Conservation (phyloP, 1,140 invertebrate genomes). For the Lamellibrachia luymesi region DNA sequence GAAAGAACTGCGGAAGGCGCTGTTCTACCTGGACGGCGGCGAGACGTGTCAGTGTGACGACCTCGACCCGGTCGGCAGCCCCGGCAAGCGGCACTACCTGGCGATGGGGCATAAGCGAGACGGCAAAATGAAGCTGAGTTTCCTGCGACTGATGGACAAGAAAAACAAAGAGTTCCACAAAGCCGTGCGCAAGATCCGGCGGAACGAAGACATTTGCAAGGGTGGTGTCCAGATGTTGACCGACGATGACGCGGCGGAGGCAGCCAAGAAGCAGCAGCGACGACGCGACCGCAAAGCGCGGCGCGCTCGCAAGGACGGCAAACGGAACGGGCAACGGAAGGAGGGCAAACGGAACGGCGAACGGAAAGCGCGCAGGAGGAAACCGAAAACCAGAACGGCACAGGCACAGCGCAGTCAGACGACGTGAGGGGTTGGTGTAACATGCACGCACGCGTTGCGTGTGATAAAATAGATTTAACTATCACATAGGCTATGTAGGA, state of each 20-base stretch:
- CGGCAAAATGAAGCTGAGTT: slow-evolving; percentile 46
- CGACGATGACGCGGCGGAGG: neutral
- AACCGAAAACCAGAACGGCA: neutral
- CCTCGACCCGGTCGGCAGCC: slow-evolving; percentile 31
- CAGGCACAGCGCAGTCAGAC: neutral
- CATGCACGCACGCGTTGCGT: neutral
- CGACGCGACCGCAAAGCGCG: neutral
- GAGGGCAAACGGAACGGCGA: too few species aligned
- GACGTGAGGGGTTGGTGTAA: neutral
- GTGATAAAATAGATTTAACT: neutral
- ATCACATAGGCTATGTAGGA: neutral
- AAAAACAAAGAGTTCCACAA: slow-evolving; percentile 34
- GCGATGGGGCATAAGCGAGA: slow-evolving; percentile 59
- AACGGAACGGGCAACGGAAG: too few species aligned
- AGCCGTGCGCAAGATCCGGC: slow-evolving; percentile 30
- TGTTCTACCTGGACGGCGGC: slow-evolving; percentile 52
- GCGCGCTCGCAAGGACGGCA: too few species aligned
- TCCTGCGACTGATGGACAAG: slow-evolving; percentile 32
- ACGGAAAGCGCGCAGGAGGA: neutral
- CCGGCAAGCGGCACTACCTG: slow-evolving; percentile 51
- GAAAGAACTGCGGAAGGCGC: slow-evolving; percentile 47
- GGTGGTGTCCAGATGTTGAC: slow-evolving; percentile 25
- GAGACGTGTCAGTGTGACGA: slow-evolving; percentile 54
- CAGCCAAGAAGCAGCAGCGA: neutral
- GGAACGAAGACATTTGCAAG: slow-evolving; percentile 33